phyloP scores from a whole-genome alignment of 53 echinoderm and acorn worm genomes.

The Apostichopus leukothele region DNA sequence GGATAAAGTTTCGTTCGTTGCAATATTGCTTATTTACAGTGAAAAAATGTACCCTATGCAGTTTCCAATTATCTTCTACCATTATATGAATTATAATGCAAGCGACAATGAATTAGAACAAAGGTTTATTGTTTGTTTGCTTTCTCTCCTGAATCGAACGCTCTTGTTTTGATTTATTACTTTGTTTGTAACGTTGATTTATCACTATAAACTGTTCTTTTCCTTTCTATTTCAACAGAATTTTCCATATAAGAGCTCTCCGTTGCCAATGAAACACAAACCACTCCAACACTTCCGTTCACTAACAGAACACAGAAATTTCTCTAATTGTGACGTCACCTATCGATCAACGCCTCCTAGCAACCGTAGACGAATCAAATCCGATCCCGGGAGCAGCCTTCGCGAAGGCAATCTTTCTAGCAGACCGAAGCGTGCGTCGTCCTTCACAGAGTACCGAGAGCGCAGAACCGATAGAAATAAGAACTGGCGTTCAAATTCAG shows the following conservation, averaged over 20 bases:
- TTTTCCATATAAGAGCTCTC: constrained; percentile 28
- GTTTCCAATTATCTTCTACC: too few species aligned
- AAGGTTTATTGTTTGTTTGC: too few species aligned
- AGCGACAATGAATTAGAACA: too few species aligned
- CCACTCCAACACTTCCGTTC: constrained; percentile 32
- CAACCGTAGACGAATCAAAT: constrained; percentile 52
- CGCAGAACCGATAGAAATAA: constrained; percentile 29
- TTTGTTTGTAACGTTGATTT: not conserved
- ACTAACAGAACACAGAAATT: constrained; percentile 14
- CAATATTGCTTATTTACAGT: too few species aligned
- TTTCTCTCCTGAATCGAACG: too few species aligned
- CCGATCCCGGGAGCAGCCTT: constrained; percentile 39
- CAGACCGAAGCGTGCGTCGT: constrained; percentile 38
- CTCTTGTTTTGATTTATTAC: not conserved
- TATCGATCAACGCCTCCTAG: constrained; percentile 48
- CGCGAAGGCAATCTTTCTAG: constrained; percentile 15
- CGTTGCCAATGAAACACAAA: constrained; percentile 11
- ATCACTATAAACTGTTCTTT: not conserved
- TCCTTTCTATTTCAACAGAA: not conserved
- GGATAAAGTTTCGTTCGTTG: too few species aligned
- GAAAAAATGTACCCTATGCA: too few species aligned
- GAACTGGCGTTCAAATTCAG: constrained; percentile 33
- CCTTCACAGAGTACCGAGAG: constrained; percentile 42
- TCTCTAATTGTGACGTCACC: constrained; percentile 1
- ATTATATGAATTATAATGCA: too few species aligned